These are phyloP conservation scores for Heterotilapia buettikoferi DNA, from an alignment of 2,113 vertebrate genomes.

Conservation along the genomic window DNA sequence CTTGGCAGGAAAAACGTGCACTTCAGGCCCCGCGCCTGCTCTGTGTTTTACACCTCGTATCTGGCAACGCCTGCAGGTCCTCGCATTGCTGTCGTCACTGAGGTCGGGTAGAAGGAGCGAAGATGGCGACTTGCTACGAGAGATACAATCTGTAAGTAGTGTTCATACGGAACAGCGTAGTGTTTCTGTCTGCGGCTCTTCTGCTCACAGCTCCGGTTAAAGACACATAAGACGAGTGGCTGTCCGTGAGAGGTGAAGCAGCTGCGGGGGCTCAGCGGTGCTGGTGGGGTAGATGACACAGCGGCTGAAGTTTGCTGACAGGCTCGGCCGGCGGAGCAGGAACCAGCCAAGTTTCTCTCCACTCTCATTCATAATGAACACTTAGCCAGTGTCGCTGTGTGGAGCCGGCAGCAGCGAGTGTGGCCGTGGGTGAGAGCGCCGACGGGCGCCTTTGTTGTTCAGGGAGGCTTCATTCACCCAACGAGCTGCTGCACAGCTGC, in stretches of 20 bases:
- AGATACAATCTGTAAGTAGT: conserved; percentile 78
- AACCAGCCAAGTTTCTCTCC: conserved; percentile 12
- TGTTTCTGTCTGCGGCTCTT: background rate
- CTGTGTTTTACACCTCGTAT: background rate
- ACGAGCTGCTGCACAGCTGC: background rate
- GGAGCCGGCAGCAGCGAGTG: background rate
- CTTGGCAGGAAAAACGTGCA: background rate
- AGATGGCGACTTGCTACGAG: conserved; percentile 77
- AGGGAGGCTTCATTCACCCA: background rate
- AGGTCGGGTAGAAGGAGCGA: conserved; percentile 62
- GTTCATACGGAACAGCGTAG: background rate
- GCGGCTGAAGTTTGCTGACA: conserved; percentile 42
- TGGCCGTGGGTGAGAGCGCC: background rate
- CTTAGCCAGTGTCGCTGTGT: no score
- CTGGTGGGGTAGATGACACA: background rate
- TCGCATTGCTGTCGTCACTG: conserved; percentile 49
- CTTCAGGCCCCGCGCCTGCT: background rate
- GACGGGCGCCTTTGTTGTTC: background rate
- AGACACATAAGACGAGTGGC: accelerated
- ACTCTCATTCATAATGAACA: conserved; percentile 8
- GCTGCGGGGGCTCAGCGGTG: background rate
- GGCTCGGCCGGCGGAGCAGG: conserved; percentile 7
- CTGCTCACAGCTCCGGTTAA: background rate
- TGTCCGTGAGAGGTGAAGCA: accelerated
- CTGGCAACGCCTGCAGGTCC: conserved; percentile 34